Evolutionary conservation across 2,888 invertebrate genomes (phyloP).

Genomic region (Baronia brevicornis): DNA sequence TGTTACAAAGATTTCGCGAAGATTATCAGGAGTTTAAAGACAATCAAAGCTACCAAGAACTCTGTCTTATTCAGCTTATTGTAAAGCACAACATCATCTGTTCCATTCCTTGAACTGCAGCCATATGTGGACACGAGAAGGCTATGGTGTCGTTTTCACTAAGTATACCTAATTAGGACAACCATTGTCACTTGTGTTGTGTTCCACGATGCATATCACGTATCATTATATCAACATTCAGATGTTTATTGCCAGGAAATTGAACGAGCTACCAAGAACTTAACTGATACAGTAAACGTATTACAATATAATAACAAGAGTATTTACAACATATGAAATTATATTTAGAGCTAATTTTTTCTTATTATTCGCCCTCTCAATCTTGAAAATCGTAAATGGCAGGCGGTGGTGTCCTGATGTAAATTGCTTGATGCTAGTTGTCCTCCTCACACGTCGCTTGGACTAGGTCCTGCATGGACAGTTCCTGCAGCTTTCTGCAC

Average conservation of each 20-base stretch:
- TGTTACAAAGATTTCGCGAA: slow-evolving; percentile 5
- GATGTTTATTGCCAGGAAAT: slow-evolving; percentile 5
- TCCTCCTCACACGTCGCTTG: too few species aligned
- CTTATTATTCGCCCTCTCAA: too few species aligned
- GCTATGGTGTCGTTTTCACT: slow-evolving; percentile 43
- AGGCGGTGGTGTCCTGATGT: too few species aligned
- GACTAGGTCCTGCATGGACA: too few species aligned
- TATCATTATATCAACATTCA: slow-evolving; percentile 34
- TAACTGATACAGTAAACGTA: too few species aligned
- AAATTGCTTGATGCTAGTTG: too few species aligned
- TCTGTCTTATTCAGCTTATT: slow-evolving; percentile 21
- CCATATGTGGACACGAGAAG: slow-evolving; percentile 32
- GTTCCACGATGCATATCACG: slow-evolving; percentile 35
- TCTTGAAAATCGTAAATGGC: too few species aligned
- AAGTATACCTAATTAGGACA: slow-evolving; percentile 38
- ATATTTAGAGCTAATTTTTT: too few species aligned
- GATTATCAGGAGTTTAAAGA: slow-evolving; percentile 11
- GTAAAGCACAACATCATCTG: slow-evolving; percentile 18
- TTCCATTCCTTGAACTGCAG: slow-evolving; percentile 35
- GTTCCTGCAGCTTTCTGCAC: too few species aligned
- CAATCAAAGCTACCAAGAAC: slow-evolving; percentile 12
- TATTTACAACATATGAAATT: too few species aligned
- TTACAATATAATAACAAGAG: too few species aligned
- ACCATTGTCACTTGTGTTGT: slow-evolving; percentile 52
- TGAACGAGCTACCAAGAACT: too few species aligned